Base-by-base conservation (phyloP, 2,888 invertebrate species). In the Eumacrocentrus americanus region DNA sequence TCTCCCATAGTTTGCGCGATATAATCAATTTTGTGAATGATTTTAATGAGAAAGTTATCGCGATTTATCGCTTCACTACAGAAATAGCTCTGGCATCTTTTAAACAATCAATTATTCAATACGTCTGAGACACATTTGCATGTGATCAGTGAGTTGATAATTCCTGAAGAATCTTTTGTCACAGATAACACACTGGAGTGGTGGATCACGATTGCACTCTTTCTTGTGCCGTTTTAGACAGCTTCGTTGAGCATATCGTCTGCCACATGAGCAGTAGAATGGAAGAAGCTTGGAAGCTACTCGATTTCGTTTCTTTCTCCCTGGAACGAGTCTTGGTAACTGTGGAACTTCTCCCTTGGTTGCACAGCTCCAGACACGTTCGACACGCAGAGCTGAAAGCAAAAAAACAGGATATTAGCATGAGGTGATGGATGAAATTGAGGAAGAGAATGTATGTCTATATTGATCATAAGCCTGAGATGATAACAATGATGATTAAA, bases 81-180 rank as follows among this genome's bases (percentile, higher is more conserved):
- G n/a, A n/a, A n/a, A n/a, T n/a, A n/a, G n/a, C n/a, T n/a, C n/a
- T n/a, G n/a, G n/a, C n/a, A n/a, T n/a, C n/a, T n/a, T n/a, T n/a
- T n/a, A n/a, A n/a, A n/a, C n/a, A 0, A 20, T 16, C 18, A 18
- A 18, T 16, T 18, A 20, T 16, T 7, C 23, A 14, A 48, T 14
- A 16, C 23, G 38, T 3, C 16, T 38, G 14, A 52, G 9, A 16
- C 52, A 52, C 25, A 14, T 16, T 3, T 52, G 23, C 52, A 52
- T 52, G 9, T 52, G 52, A 16, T 16, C 22, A 16, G 38, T 52
- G 1, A 52, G 40, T 16, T 52, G 52, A 23, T 52, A 52, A 52
- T 52, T 52, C 1, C 40, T 12, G 11, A 38, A 52, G 16, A 52
- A 52, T 38, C 25, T 52, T 16, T 52, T 38, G 16, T 52, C 40